phyloP scores from a whole-genome alignment of 1,140 invertebrate species.

The Panulirus ornatus region DNA sequence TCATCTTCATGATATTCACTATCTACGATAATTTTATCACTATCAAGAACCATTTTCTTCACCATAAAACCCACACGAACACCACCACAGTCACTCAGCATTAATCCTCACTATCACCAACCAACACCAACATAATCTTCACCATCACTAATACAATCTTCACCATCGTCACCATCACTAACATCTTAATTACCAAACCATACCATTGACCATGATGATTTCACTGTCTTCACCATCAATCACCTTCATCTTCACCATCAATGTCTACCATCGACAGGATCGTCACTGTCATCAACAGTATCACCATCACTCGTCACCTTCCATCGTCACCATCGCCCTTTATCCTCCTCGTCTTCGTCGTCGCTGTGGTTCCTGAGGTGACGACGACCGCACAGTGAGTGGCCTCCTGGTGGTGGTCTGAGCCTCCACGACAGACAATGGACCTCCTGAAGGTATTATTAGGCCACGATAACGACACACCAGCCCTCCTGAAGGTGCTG shows the following conservation, averaged over 20 bases:
- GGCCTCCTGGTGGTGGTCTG: too few relatives aligned
- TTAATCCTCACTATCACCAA: too few relatives aligned
- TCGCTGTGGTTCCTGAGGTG: not conserved
- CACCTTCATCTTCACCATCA: not conserved
- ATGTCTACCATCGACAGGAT: not conserved
- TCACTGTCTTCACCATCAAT: not conserved
- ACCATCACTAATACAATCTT: too few relatives aligned
- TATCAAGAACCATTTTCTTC: constrained; percentile 1
- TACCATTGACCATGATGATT: not conserved
- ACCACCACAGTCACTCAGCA: too few relatives aligned
- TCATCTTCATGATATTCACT: not conserved
- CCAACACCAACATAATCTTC: too few relatives aligned
- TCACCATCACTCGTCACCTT: not conserved
- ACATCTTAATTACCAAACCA: not conserved
- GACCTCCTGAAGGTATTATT: too few relatives aligned
- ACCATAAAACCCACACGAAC: too few relatives aligned
- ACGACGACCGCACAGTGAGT: too few relatives aligned
- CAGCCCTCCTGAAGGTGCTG: too few relatives aligned
- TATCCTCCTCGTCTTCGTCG: constrained; percentile 1
- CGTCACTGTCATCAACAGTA: not conserved
- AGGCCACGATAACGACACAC: too few relatives aligned
- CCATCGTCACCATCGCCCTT: not conserved
- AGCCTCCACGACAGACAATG: too few relatives aligned
- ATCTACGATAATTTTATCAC: not conserved
- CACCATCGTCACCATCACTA: not conserved